Percentiles rank a stretch among this genome's conserved stretches.
Evolutionary conservation across 2,113 vertebrate species (phyloP).

Genomic region (Aspidoscelis tigris): DNA sequence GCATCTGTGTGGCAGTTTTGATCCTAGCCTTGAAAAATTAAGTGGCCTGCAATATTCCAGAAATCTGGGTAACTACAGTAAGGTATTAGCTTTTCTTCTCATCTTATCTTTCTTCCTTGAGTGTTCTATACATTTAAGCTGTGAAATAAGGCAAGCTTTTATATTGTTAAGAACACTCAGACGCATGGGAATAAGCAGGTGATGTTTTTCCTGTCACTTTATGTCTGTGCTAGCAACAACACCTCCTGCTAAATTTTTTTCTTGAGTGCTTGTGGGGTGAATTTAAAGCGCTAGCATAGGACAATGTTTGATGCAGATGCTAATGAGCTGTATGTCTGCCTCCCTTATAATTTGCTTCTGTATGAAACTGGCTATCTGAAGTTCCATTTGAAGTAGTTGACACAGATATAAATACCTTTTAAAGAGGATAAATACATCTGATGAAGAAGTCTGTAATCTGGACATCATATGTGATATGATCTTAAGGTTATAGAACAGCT

Average conservation of each 20-base stretch:
- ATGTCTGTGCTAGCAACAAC: not conserved
- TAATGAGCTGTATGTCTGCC: not conserved
- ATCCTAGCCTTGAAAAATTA: not conserved
- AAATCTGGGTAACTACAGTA: not conserved
- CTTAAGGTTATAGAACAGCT: constrained; percentile 9
- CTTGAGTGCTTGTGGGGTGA: not conserved
- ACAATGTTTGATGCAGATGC: not conserved
- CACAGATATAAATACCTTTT: not conserved
- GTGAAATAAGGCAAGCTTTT: not conserved
- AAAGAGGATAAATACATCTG: constrained; percentile 26
- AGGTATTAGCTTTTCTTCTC: not conserved
- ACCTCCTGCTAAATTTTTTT: not conserved
- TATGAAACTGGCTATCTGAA: constrained; percentile 1
- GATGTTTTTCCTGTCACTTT: not conserved
- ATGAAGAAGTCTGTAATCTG: constrained; percentile 26
- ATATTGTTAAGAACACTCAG: not conserved
- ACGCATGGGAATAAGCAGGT: not conserved
- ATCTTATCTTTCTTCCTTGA: not conserved
- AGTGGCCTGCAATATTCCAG: not conserved
- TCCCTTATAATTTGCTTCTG: not conserved
- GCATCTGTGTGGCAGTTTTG: not conserved
- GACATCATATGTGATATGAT: not conserved
- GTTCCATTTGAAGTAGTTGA: constrained; percentile 2
- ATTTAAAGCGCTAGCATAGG: not conserved
- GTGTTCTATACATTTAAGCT: not conserved